A percentile compares a stretch with the other conserved stretches of the same genome.
phyloP scores from a whole-genome alignment of 2,888 invertebrate genomes.

The Cartodere bifasciata region DNA sequence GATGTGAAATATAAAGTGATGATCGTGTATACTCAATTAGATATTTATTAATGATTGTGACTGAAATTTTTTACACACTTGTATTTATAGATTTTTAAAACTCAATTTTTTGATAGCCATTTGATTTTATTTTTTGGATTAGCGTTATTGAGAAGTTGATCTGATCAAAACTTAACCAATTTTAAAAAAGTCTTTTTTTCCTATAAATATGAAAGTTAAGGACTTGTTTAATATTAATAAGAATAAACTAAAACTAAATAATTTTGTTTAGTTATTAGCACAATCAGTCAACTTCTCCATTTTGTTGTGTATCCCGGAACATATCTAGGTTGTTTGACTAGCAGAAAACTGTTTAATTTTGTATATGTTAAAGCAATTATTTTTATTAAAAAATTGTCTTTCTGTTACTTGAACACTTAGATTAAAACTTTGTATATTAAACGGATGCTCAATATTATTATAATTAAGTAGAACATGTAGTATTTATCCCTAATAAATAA shows the following conservation, averaged over 20 bases:
- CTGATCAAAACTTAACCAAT: no score
- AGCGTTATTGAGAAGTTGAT: no score
- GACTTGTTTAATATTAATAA: no score
- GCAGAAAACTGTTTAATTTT: slow-evolving; percentile 28
- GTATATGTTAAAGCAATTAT: slow-evolving; percentile 13
- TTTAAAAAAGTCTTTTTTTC: no score
- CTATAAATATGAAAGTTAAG: no score
- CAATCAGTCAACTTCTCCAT: no score
- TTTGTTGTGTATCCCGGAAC: slow-evolving; percentile 34
- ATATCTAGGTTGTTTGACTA: slow-evolving; percentile 36
- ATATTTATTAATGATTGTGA: slow-evolving; percentile 16
- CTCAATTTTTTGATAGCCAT: slow-evolving; percentile 33
- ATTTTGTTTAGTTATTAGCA: no score
- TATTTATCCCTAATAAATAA: slow-evolving; percentile 36
- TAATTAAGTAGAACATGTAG: slow-evolving; percentile 34
- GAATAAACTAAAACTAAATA: no score
- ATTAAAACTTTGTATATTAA: slow-evolving; percentile 34
- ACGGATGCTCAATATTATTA: slow-evolving; percentile 37
- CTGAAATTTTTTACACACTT: slow-evolving; percentile 32
- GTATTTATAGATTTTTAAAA: slow-evolving; percentile 30
- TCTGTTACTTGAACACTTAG: slow-evolving; percentile 40
- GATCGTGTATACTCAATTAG: slow-evolving; percentile 23
- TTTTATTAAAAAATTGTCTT: slow-evolving; percentile 20
- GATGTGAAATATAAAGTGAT: slow-evolving; percentile 18
- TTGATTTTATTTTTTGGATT: slow-evolving; percentile 24